phyloP scores from a whole-genome alignment of 2,113 vertebrate genomes.

The Emydura subglobosa region DNA sequence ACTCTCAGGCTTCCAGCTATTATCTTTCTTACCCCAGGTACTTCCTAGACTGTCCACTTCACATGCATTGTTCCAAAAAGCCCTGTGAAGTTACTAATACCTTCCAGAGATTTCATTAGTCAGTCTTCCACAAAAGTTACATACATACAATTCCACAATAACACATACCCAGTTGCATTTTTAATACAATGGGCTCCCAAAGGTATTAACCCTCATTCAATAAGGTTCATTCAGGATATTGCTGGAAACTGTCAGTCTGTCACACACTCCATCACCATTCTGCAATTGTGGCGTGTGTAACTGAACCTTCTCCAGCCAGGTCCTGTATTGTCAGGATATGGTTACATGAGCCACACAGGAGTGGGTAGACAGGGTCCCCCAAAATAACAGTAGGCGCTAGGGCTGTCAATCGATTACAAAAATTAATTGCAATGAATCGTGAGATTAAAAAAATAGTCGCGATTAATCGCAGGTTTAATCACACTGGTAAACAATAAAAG shows the following conservation, averaged over 20 bases:
- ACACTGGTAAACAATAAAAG: no score
- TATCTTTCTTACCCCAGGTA: not conserved
- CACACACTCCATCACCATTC: not conserved
- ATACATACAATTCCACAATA: not conserved
- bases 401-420: no score
- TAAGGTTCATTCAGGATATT: not conserved
- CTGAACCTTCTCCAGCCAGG: not conserved
- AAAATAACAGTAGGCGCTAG: not conserved
- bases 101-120: not conserved
- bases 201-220: not conserved
- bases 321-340: not conserved
- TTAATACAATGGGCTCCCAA: not conserved
- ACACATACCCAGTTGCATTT: not conserved
- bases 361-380: not conserved
- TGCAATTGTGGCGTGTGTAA: not conserved
- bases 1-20: not conserved
- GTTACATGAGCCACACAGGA: not conserved
- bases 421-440: no score
- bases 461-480: no score
- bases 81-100: not conserved
- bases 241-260: not conserved
- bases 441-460: no score
- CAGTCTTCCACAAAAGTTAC: not conserved
- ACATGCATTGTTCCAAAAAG: not conserved
- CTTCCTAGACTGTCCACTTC: not conserved